Conservation (phyloP, 2,797 vertebrate species). For the Avahi laniger region DNA sequence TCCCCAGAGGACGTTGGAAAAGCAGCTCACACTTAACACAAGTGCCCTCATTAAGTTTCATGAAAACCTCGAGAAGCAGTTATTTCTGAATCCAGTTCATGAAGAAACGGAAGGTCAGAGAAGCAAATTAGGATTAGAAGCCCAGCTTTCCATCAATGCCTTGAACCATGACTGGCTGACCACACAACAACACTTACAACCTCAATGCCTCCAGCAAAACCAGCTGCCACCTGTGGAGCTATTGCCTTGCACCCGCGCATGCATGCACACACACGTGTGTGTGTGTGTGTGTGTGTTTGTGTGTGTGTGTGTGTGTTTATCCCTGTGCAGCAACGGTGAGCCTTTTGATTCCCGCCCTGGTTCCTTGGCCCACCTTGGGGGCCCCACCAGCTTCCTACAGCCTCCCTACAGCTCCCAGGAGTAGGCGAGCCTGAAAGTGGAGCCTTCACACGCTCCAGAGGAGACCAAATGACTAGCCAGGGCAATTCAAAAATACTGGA, state of each 20-base stretch:
- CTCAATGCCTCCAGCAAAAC: background rate
- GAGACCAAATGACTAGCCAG: background rate
- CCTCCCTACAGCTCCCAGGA: no score
- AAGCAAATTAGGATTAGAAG: background rate
- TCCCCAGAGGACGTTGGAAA: background rate
- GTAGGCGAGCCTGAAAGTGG: no score
- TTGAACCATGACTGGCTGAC: background rate
- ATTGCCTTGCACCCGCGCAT: no score
- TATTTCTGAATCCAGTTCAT: background rate
- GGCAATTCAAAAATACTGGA: background rate
- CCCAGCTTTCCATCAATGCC: rapidly evolving
- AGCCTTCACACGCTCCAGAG: background rate
- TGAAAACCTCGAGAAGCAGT: background rate
- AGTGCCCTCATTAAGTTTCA: background rate
- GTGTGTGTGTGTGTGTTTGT: no score
- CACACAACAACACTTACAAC: no score
- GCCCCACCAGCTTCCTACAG: background rate
- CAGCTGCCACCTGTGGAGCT: rapidly evolving
- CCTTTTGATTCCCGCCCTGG: background rate
- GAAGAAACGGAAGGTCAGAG: background rate
- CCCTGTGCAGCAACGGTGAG: rapidly evolving
- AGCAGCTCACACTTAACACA: background rate
- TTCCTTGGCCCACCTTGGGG: background rate
- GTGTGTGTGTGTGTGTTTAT: no score
- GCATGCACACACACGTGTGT: no score